Evolutionary conservation across 1,140 invertebrate species (phyloP), one percentile per base, ranked within the genome.

Genomic region (Lineus longissimus): DNA sequence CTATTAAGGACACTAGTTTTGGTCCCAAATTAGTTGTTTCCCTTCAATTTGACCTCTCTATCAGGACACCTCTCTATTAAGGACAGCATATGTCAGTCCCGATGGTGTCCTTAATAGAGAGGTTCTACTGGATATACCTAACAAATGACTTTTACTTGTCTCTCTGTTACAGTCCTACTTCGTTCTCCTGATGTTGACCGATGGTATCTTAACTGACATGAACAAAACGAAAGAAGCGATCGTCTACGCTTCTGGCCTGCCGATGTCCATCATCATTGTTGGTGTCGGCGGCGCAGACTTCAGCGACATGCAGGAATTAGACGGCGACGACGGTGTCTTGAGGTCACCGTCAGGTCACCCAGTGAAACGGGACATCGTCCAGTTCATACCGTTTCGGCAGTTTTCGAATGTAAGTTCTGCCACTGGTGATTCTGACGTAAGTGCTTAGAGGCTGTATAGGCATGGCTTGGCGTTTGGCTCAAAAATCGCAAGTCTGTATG

Each of bases 141-240:
- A 9, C 4, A 36, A 41, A 29, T n/a, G 4, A 6, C 17, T 25
- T 61, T 55, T 19, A 55, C 51, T 29, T 27, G 1, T 36, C 22
- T 30, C 25, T 19, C 19, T 31, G 1, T 85, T 86, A 33, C 79
- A 84, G 62, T 81, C 86, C 47, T 89, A 89, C 71, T 87, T 84
- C 74, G 83, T 89, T 36, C 74, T 89, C 2, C 77, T 89, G 0
- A 86, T 89, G 57, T 79, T 89, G 4, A 89, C 88, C 2, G 88
- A 89, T 79, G 88, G 88, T 29, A 84, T 87, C 27, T 87, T 89
- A 31, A 87, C 85, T 13, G 88, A 89, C 71, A 87, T 89, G 84
- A 81, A 82, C 17, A 78, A 86, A 36, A 88, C 88, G 0, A 86
- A 84, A 69, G 74, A 85, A 63, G 86, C 84, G 56, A 84, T 86